Percentiles rank a stretch among this genome's conserved stretches.
Evolutionary conservation across 2,797 vertebrate genomes (phyloP).

Genomic region (Hapalemur alaotrensis): DNA sequence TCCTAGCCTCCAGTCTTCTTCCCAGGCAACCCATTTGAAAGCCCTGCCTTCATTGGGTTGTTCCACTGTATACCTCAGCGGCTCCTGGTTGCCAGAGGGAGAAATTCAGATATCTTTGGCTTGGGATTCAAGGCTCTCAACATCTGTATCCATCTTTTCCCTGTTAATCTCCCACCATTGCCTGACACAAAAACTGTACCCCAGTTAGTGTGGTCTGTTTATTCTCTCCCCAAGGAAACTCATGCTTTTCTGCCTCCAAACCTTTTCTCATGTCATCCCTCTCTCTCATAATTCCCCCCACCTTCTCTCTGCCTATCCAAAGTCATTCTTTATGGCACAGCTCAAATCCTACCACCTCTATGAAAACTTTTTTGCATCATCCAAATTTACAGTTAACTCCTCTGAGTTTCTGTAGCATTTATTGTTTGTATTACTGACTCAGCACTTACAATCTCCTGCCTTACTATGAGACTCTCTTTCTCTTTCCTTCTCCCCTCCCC

Average conservation of each 20-base stretch:
- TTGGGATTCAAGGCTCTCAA: background rate
- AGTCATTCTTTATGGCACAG: background rate
- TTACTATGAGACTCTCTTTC: background rate
- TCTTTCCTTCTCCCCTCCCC: background rate
- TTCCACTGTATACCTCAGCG: background rate
- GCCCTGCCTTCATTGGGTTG: background rate
- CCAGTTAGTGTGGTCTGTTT: background rate
- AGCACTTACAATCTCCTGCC: background rate
- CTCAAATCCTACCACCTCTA: background rate
- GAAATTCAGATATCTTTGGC: background rate
- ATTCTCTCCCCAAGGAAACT: background rate
- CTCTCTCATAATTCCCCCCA: background rate
- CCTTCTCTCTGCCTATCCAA: background rate
- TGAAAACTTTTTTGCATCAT: background rate
- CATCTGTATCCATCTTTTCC: background rate
- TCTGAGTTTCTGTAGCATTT: background rate
- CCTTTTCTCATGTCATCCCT: background rate
- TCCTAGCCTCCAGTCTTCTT: background rate
- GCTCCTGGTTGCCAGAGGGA: background rate
- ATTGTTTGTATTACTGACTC: background rate
- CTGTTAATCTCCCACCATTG: background rate
- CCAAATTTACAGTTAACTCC: background rate
- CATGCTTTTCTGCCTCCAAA: background rate
- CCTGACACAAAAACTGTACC: background rate
- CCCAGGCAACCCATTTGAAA: background rate